A percentile compares a stretch with the other conserved stretches of the same genome.
Conservation (phyloP, 2,797 vertebrate species). For the Bradypus variegatus region DNA sequence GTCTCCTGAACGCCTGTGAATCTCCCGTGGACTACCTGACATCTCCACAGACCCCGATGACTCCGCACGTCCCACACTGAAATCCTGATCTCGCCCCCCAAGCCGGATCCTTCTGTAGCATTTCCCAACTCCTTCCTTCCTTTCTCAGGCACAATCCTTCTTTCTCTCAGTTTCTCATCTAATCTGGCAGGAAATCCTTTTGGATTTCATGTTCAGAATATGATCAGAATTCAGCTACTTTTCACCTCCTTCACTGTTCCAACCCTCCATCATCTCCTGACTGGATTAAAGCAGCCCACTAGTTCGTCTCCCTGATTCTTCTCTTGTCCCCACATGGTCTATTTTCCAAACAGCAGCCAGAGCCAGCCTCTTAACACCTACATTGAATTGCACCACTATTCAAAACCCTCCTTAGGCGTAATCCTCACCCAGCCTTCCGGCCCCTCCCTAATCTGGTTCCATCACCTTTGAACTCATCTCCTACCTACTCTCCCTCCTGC, state of each 20-base stretch:
- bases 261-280: not conserved
- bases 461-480: not conserved
- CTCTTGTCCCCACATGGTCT: no score
- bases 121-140: not conserved
- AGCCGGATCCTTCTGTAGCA: not conserved
- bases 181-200: not conserved
- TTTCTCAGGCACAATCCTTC: not conserved
- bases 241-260: not conserved
- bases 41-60: no score
- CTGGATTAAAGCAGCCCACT: not conserved
- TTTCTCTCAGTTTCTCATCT: not conserved
- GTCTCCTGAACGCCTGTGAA: not conserved
- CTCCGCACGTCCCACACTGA: not conserved
- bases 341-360: not conserved
- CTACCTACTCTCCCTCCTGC: no score
- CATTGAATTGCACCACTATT: no score
- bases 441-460: not conserved
- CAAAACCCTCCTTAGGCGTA: not conserved
- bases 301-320: not conserved
- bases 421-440: not conserved
- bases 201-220: not conserved
- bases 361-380: not conserved
- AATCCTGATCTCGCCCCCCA: not conserved
- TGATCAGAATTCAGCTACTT: not conserved
- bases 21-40: accelerated